Conservation (phyloP, 2,888 invertebrate genomes). For the Oscheius onirici region DNA sequence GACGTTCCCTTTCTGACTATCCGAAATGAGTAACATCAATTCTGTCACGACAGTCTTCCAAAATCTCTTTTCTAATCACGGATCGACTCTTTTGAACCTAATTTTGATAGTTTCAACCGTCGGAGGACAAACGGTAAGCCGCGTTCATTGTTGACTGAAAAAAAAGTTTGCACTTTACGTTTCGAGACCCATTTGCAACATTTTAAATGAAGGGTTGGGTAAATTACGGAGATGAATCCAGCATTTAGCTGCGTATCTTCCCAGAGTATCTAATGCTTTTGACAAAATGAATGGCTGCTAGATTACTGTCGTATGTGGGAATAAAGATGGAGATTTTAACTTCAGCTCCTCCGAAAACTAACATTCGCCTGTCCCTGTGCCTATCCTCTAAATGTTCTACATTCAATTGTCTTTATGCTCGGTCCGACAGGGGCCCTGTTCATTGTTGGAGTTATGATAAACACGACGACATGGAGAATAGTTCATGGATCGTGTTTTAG, state of each 20-base stretch:
- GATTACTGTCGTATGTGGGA: too few species aligned
- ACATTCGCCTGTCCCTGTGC: conserved; percentile 66
- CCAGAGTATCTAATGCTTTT: too few species aligned
- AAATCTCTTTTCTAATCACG: conserved; percentile 63
- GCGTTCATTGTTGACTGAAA: not conserved
- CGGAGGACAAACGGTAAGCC: conserved; percentile 63
- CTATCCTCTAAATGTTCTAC: conserved; percentile 62
- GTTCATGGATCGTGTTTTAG: conserved; percentile 63
- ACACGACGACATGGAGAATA: conserved; percentile 66
- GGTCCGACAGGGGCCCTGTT: conserved; percentile 49
- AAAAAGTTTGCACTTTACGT: too few species aligned
- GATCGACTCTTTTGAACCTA: conserved; percentile 61
- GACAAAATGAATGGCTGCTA: too few species aligned
- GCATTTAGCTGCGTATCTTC: too few species aligned
- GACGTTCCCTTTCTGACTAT: too few species aligned
- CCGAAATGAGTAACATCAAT: conserved; percentile 39
- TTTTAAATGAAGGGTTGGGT: too few species aligned
- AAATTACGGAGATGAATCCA: too few species aligned
- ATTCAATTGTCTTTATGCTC: conserved; percentile 61
- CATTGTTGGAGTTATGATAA: conserved; percentile 54
- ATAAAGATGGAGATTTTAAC: too few species aligned
- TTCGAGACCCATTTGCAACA: too few species aligned
- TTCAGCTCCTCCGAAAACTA: conserved; percentile 60
- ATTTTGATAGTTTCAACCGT: conserved; percentile 66
- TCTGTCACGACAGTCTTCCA: conserved; percentile 57